A percentile compares a stretch with the other conserved stretches of the same genome.
These are phyloP conservation scores for Anarsia innoxiella DNA, from an alignment of 2,888 invertebrate genomes.

Conservation along the genomic window DNA sequence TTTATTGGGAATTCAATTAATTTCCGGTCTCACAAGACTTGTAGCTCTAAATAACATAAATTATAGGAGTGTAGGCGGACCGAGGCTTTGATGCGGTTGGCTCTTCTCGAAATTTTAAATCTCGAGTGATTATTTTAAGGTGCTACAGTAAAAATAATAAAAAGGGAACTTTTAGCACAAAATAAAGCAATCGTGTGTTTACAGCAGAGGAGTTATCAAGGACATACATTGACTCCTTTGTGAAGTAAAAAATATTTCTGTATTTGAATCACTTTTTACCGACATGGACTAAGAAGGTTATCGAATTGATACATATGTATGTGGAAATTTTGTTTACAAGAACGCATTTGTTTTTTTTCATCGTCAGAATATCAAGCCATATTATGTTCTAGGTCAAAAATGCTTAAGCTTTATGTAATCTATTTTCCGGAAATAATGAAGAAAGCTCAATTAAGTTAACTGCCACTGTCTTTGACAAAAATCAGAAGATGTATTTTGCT, in stretches of 20 bases:
- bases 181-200: conserved; percentile 12
- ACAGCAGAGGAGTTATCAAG: conserved; percentile 12
- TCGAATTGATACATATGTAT: background rate
- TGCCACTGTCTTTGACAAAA: no score
- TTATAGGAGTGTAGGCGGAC: conserved; percentile 38
- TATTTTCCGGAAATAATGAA: no score
- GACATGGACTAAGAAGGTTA: no score
- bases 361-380: no score
- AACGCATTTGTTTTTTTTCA: no score
- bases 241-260: conserved; percentile 4
- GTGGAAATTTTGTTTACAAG: no score
- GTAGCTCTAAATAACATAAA: conserved; percentile 44
- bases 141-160: conserved; percentile 10
- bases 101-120: conserved; percentile 20
- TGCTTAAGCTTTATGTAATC: no score
- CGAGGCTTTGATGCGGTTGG: conserved; percentile 44
- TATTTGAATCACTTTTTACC: conserved; percentile 9
- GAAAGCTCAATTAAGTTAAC: no score
- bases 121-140: conserved; percentile 13
- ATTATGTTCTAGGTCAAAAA: no score
- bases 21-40: conserved; percentile 50
- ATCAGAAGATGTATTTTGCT: no score
- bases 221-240: conserved; percentile 13
- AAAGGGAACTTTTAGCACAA: conserved; percentile 8
- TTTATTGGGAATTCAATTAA: conserved; percentile 54